phyloP scores from a whole-genome alignment of 2,113 vertebrate genomes.

The Orthonyx spaldingii region DNA sequence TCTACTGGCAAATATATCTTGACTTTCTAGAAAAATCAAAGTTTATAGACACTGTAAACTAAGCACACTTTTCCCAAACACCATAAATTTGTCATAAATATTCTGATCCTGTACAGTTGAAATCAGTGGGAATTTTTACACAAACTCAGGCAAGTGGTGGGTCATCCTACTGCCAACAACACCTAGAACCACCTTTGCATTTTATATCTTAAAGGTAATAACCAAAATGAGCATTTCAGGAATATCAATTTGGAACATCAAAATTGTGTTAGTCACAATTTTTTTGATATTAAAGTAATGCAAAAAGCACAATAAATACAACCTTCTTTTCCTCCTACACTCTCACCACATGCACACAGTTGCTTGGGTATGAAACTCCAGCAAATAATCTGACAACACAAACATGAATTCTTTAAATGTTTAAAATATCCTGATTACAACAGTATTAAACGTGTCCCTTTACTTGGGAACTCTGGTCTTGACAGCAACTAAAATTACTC shows the following conservation, averaged over 20 bases:
- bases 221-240: not conserved
- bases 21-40: not conserved
- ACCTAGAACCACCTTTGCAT: not conserved
- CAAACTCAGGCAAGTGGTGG: not conserved
- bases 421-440: constrained; percentile 69
- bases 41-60: not conserved
- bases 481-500: constrained; percentile 59
- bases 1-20: not conserved
- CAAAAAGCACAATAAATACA: not conserved
- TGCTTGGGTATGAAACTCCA: constrained; percentile 5
- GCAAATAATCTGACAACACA: constrained; percentile 61
- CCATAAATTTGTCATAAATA: not conserved
- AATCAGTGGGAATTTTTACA: not conserved
- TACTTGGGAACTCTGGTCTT: constrained; percentile 52
- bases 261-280: not conserved
- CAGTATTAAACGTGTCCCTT: constrained; percentile 60
- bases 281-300: not conserved
- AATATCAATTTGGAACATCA: not conserved
- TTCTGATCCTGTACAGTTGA: not conserved
- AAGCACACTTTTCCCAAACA: not conserved
- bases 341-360: not conserved
- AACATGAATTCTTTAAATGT: constrained; percentile 36
- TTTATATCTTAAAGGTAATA: not conserved
- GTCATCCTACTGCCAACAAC: not conserved
- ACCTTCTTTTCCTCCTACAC: not conserved